Evolutionary conservation across 92 coral and sea anemone species (phyloP).

Genomic region (Nematostella vectensis): DNA sequence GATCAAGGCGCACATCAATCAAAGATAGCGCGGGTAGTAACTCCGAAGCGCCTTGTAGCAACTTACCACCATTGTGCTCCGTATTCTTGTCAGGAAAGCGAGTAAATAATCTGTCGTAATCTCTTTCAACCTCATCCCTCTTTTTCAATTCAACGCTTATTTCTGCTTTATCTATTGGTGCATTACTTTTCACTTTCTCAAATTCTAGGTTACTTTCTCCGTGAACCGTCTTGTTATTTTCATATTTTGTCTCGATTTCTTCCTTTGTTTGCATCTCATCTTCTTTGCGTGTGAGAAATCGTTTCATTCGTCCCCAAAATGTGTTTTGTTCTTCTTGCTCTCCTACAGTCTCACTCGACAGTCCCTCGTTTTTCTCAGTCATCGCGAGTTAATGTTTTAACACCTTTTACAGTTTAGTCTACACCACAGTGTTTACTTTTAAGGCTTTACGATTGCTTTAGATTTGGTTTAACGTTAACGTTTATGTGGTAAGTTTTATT

Average conservation of each 20-base stretch:
- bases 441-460: no score
- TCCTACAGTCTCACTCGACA: background rate
- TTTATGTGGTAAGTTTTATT: no score
- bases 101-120: background rate
- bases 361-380: no score
- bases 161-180: background rate
- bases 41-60: no score
- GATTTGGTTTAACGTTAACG: no score
- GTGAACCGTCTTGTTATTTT: background rate
- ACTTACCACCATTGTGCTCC: no score
- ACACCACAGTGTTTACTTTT: no score
- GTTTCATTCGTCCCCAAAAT: background rate
- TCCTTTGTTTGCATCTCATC: background rate
- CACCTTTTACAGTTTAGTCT: no score
- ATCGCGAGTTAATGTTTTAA: no score
- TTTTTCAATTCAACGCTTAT: slow-evolving; percentile 2
- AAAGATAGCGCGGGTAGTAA: no score
- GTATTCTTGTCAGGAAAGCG: background rate
- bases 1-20: no score
- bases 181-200: background rate
- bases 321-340: background rate
- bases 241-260: background rate
- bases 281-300: background rate
- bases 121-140: background rate
- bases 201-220: background rate